These are phyloP conservation scores for Mormyrus proboscirostris DNA, from an alignment of 2,797 vertebrate species.

Conservation along the genomic window DNA sequence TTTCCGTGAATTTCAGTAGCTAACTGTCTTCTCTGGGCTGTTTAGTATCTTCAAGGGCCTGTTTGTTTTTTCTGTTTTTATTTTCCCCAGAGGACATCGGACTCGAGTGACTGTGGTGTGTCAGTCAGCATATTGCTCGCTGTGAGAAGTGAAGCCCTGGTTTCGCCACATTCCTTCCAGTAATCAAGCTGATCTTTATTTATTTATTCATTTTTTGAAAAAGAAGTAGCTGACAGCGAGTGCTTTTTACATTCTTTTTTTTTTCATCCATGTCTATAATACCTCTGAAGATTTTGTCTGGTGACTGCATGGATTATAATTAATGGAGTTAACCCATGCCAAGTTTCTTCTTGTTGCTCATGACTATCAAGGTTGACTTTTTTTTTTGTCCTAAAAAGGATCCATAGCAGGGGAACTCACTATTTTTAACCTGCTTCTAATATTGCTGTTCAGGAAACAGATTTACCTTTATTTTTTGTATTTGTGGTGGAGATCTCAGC, in stretches of 20 bases:
- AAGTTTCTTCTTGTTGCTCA: not conserved
- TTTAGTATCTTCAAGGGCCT: not conserved
- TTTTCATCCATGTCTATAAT: not conserved
- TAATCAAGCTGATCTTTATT: not conserved
- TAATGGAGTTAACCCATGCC: not conserved
- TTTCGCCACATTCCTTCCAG: not conserved
- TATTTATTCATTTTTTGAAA: not conserved
- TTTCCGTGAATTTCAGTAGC: not conserved
- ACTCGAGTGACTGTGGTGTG: not conserved
- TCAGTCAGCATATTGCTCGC: not conserved
- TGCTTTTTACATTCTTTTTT: not conserved
- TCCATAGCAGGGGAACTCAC: not conserved
- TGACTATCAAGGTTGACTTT: not conserved
- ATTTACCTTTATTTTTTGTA: not conserved
- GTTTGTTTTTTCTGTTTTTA: not conserved
- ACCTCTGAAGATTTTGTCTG: conserved; percentile 7
- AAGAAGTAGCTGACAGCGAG: not conserved
- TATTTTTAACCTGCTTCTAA: not conserved
- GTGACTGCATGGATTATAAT: conserved; percentile 12
- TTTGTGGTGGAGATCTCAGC: not conserved
- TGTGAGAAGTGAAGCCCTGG: not conserved
- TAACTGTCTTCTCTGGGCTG: not conserved
- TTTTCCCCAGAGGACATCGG: not conserved
- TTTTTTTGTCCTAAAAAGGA: not conserved
- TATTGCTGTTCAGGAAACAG: not conserved